A percentile compares a stretch with the other conserved stretches of the same genome.
phyloP scores from a whole-genome alignment of 1,140 invertebrate genomes.

The Drosophila kikkawai region DNA sequence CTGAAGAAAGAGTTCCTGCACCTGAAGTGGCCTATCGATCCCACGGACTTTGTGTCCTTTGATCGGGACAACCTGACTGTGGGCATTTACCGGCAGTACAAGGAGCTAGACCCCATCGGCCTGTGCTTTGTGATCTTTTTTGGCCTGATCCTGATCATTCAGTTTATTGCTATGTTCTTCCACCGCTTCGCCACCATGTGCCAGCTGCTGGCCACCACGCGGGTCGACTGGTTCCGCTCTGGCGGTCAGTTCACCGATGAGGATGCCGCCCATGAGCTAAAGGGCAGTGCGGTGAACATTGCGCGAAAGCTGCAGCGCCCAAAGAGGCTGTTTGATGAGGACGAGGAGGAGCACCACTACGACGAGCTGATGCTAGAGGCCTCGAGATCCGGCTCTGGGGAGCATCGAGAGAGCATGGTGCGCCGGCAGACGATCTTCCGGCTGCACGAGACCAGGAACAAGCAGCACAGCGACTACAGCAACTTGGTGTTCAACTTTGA shows the following conservation, averaged over 20 bases:
- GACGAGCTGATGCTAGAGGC: slow-evolving; percentile 39
- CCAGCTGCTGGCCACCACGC: slow-evolving; percentile 92
- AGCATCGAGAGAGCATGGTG: slow-evolving; percentile 53
- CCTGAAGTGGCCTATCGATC: slow-evolving; percentile 90
- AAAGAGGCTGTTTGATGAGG: slow-evolving; percentile 83
- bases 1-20: slow-evolving; percentile 90
- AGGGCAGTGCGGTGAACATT: slow-evolving; percentile 87
- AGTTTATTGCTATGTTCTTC: slow-evolving; percentile 94
- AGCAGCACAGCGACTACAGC: slow-evolving; percentile 68
- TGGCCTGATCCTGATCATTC: slow-evolving; percentile 89
- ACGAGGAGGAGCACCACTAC: slow-evolving; percentile 79
- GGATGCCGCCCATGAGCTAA: slow-evolving; percentile 86
- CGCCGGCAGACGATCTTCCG: slow-evolving; percentile 76
- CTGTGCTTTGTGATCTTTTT: slow-evolving; percentile 92
- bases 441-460: slow-evolving; percentile 69
- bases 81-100: slow-evolving; percentile 86
- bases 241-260: slow-evolving; percentile 80
- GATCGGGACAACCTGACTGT: slow-evolving; percentile 85
- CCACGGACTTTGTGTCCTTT: slow-evolving; percentile 89
- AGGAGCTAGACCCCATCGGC: slow-evolving; percentile 91
- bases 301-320: slow-evolving; percentile 87
- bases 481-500: slow-evolving; percentile 79
- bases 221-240: slow-evolving; percentile 85
- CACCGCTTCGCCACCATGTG: slow-evolving; percentile 94
- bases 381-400: slow-evolving; percentile 23